Evolutionary conservation across 2,113 vertebrate genomes (phyloP).

Genomic region (Etheostoma spectabile): DNA sequence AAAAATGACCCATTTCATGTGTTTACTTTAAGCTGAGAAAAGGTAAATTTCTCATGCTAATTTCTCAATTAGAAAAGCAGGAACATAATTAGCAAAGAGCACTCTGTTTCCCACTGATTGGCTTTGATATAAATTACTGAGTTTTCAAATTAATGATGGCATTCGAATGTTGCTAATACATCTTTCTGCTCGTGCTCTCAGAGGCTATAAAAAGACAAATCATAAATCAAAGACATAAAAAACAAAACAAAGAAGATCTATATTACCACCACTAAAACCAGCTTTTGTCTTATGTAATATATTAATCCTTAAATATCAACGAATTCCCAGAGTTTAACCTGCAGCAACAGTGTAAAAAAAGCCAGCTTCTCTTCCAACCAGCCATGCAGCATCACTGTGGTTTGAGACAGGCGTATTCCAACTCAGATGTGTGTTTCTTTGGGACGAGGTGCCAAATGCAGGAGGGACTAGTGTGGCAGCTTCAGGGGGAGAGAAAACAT

Average conservation of each 20-base stretch:
- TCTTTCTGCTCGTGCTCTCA: not conserved
- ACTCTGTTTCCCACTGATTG: not conserved
- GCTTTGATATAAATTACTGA: not conserved
- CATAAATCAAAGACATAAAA: not conserved
- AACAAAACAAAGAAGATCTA: not conserved
- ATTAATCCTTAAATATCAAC: not conserved
- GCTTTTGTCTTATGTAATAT: too few species aligned
- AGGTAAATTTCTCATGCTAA: not conserved
- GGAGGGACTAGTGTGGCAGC: too few species aligned
- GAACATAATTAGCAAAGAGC: not conserved
- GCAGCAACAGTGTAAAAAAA: too few species aligned
- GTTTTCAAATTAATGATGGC: not conserved
- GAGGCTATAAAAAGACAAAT: not conserved
- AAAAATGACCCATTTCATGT: not conserved
- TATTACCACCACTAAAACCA: not conserved
- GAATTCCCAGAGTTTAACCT: too few species aligned
- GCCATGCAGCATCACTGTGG: not conserved
- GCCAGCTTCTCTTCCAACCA: too few species aligned
- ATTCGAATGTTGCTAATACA: slow-evolving; percentile 12
- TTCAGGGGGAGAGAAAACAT: not conserved
- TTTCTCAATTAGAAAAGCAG: not conserved
- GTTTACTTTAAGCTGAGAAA: not conserved
- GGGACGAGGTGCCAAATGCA: not conserved
- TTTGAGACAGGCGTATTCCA: not conserved
- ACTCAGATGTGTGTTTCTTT: not conserved